Evolutionary conservation across 2,797 vertebrate species (phyloP).

Genomic region (Hydrolagus colliei): DNA sequence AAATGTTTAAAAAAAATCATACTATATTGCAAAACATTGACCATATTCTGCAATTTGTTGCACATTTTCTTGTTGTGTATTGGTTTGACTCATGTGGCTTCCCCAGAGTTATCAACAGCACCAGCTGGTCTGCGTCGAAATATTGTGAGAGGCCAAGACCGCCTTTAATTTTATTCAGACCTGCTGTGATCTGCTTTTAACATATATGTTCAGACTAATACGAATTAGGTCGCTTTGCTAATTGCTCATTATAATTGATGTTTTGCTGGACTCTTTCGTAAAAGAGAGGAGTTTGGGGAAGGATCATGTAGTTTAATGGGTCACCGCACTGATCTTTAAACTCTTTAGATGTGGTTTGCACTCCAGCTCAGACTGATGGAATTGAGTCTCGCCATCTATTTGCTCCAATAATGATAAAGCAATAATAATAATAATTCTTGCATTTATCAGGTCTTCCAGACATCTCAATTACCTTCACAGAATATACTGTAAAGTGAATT

Average conservation of each 20-base stretch:
- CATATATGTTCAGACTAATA: conserved; percentile 2
- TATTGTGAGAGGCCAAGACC: not conserved
- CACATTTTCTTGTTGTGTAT: not conserved
- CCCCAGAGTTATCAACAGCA: conserved; percentile 10
- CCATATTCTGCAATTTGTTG: conserved; percentile 9
- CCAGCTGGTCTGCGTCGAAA: not conserved
- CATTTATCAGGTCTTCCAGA: no score
- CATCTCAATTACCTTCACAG: no score
- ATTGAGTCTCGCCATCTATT: no score
- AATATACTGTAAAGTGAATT: no score
- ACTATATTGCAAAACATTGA: not conserved
- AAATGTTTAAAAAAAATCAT: not conserved
- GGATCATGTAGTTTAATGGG: no score
- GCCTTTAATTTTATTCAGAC: conserved; percentile 21
- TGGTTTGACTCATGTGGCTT: conserved; percentile 1
- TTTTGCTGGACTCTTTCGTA: not conserved
- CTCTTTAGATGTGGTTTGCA: no score
- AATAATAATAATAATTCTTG: no score
- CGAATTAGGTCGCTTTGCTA: conserved; percentile 1
- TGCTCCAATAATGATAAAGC: no score
- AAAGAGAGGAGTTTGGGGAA: no score
- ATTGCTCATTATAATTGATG: conserved; percentile 21
- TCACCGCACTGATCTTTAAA: no score
- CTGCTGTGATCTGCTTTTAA: not conserved
- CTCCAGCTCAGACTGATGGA: no score